These are phyloP conservation scores for Eunapius fragilis DNA, from an alignment of 37 sponge, comb jelly and placozoan species.

Conservation along the genomic window DNA sequence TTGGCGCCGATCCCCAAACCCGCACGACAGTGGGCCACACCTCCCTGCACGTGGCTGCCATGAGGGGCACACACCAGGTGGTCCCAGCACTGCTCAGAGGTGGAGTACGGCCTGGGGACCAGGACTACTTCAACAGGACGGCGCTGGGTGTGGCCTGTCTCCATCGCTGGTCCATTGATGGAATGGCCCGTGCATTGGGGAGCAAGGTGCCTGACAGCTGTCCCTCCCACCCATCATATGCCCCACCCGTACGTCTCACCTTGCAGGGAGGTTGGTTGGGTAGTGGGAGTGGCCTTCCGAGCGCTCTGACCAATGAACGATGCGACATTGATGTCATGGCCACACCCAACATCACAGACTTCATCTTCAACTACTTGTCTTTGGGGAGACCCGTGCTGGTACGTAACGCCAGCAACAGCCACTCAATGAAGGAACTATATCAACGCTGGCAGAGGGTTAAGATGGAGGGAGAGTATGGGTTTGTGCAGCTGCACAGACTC, in stretches of 20 bases:
- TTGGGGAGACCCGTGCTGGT: constrained; percentile 82
- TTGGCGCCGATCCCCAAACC: constrained; percentile 50
- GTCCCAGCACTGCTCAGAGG: constrained; percentile 48
- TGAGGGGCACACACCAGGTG: constrained; percentile 59
- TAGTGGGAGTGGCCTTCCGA: constrained; percentile 52
- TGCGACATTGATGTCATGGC: constrained; percentile 86
- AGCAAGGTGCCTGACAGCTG: constrained; percentile 41
- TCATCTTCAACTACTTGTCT: constrained; percentile 79
- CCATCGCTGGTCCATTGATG: constrained; percentile 24
- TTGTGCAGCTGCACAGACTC: constrained; percentile 34
- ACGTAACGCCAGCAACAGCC: constrained; percentile 58
- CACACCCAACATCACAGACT: constrained; percentile 29
- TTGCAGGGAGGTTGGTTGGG: constrained; percentile 58
- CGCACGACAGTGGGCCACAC: constrained; percentile 69
- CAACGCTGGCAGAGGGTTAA: constrained; percentile 71
- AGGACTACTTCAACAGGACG: constrained; percentile 76
- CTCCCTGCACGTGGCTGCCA: constrained; percentile 78
- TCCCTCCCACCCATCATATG: neutral
- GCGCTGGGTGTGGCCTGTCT: constrained; percentile 82
- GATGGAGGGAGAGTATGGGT: constrained; percentile 71
- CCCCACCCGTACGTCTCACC: too few relatives aligned
- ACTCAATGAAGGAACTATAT: constrained; percentile 38
- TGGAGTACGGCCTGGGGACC: constrained; percentile 41
- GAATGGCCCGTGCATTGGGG: constrained; percentile 38
- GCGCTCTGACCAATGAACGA: constrained; percentile 58